These are phyloP conservation scores for Notolepis coatsorum DNA, from an alignment of 2,797 vertebrate genomes.

Conservation along the genomic window DNA sequence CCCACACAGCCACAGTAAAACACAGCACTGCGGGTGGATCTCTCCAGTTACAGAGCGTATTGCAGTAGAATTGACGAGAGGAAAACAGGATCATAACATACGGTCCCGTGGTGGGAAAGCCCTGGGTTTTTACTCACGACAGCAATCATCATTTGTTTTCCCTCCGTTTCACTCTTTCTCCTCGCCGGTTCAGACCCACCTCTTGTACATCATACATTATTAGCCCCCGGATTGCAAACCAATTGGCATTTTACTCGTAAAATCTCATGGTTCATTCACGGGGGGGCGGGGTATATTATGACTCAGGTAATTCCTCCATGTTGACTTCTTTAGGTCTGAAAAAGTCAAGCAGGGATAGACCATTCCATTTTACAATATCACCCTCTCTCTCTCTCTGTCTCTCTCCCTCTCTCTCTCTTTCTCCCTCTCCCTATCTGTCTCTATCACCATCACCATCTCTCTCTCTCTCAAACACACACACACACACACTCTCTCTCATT, in stretches of 20 bases:
- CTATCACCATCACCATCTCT: conserved; percentile 64
- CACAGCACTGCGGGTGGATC: conserved; percentile 66
- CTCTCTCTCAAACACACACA: background rate
- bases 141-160: conserved; percentile 46
- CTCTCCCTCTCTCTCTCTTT: conserved; percentile 37
- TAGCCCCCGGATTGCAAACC: conserved; percentile 31
- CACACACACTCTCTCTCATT: background rate
- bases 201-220: conserved; percentile 12
- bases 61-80: conserved; percentile 60
- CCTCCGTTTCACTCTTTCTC: conserved; percentile 39
- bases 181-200: background rate
- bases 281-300: conserved; percentile 65
- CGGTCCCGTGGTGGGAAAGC: conserved; percentile 52
- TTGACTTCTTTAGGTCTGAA: conserved; percentile 57
- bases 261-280: conserved; percentile 42
- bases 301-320: conserved; percentile 63
- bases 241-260: conserved; percentile 30
- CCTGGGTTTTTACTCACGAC: conserved; percentile 49
- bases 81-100: conserved; percentile 64
- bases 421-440: background rate
- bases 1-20: conserved; percentile 68
- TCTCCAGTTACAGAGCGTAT: conserved; percentile 62
- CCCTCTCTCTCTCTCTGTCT: conserved; percentile 52
- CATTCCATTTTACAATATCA: conserved; percentile 55
- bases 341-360: conserved; percentile 64